Evolutionary conservation across 2,113 vertebrate genomes (phyloP).

Genomic region (Charina bottae): DNA sequence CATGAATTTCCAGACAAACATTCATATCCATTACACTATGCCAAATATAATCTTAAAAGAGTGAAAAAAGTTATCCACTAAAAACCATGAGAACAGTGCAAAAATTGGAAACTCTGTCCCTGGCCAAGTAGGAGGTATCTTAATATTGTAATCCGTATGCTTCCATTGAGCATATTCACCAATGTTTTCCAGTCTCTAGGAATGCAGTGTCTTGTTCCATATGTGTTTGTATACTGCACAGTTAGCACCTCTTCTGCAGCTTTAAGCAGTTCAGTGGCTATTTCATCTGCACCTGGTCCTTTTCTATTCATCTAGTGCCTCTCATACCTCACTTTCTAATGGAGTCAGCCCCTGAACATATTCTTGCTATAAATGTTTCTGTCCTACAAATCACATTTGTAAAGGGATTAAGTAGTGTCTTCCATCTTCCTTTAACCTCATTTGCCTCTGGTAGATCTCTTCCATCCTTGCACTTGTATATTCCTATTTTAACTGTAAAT

Average conservation of each 20-base stretch:
- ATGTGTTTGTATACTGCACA: background rate
- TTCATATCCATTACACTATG: background rate
- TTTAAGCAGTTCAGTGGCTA: background rate
- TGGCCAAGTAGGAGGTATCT: background rate
- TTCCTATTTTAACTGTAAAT: background rate
- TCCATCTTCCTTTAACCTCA: background rate
- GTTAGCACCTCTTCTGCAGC: background rate
- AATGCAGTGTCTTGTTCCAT: background rate
- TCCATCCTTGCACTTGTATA: background rate
- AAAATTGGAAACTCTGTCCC: background rate
- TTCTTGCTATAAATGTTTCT: background rate
- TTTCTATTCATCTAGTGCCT: background rate
- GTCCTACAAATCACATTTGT: background rate
- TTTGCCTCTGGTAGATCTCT: background rate
- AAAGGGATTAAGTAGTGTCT: background rate
- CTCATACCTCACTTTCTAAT: background rate
- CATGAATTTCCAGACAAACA: background rate
- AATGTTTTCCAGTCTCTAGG: background rate
- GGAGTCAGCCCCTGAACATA: background rate
- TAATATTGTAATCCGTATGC: background rate
- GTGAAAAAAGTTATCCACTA: background rate
- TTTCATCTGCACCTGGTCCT: background rate
- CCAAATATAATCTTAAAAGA: background rate
- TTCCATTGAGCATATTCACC: background rate
- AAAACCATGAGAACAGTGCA: background rate